Conservation (phyloP, 2,797 vertebrate genomes). For the Anniella stebbinsi region DNA sequence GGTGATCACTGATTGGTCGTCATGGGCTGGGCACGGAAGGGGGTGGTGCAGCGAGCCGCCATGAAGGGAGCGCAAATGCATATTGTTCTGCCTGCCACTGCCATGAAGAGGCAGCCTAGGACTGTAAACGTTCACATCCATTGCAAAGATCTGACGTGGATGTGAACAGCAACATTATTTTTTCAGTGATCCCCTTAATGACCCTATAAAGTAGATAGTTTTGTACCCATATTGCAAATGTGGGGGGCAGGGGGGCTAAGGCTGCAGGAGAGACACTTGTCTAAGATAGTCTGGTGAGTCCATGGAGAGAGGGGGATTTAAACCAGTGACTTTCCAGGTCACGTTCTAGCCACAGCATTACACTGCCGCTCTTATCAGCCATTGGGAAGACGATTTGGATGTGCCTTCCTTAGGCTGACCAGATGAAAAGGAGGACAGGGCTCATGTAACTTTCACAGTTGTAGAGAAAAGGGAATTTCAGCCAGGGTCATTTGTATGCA, state of each 20-base stretch:
- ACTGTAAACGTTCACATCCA: background rate
- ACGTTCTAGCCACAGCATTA: background rate
- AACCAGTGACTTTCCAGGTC: background rate
- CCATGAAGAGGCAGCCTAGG: too few species aligned
- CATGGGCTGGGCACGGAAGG: too few species aligned
- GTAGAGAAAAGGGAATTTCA: too few species aligned
- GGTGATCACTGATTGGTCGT: too few species aligned
- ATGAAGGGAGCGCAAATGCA: too few species aligned
- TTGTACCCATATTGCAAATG: background rate
- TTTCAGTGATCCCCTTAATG: background rate
- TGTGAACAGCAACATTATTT: background rate
- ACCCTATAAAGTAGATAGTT: background rate
- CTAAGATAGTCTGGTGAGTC: background rate
- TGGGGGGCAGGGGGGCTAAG: background rate
- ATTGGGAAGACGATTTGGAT: background rate
- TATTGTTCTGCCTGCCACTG: too few species aligned
- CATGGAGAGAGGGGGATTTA: background rate
- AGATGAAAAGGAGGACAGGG: too few species aligned
- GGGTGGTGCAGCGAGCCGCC: too few species aligned
- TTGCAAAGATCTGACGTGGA: background rate
- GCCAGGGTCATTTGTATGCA: too few species aligned
- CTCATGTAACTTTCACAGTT: too few species aligned
- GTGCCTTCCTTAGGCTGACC: rapidly evolving
- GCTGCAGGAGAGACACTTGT: background rate
- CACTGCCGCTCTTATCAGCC: rapidly evolving